Conservation (phyloP, 2,888 invertebrate species). For the Ochropleura leucogaster region DNA sequence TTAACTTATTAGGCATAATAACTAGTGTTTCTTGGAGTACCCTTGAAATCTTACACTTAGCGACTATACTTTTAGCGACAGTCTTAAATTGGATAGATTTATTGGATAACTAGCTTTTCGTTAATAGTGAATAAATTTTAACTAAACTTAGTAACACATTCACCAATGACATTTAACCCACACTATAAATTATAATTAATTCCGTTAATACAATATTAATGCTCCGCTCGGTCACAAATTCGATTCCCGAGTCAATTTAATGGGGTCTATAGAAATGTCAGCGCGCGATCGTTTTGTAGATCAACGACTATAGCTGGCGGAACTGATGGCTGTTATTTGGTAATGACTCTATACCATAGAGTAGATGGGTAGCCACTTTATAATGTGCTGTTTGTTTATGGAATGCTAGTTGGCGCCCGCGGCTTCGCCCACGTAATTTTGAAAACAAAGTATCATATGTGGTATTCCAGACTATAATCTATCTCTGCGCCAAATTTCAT, state of each 20-base stretch:
- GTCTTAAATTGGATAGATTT: no score
- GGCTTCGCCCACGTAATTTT: no score
- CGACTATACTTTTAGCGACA: no score
- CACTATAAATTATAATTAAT: conserved; percentile 37
- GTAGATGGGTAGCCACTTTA: conserved; percentile 3
- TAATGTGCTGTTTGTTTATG: neutral
- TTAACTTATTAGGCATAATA: no score
- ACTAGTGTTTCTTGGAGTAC: no score
- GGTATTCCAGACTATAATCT: no score
- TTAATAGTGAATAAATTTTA: neutral
- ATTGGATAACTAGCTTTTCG: no score
- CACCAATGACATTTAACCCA: neutral
- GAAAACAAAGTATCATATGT: no score
- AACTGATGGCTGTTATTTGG: conserved; percentile 62
- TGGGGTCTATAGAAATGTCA: conserved; percentile 60
- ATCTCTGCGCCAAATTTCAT: no score
- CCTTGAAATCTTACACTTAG: no score
- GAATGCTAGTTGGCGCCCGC: no score
- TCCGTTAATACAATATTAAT: conserved; percentile 55
- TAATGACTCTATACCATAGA: conserved; percentile 46
- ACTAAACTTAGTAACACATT: neutral
- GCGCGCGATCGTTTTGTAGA: conserved; percentile 55
- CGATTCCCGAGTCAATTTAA: conserved; percentile 47
- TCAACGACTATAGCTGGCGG: conserved; percentile 50
- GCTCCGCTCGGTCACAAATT: conserved; percentile 54